A percentile compares a stretch with the other conserved stretches of the same genome.
Conservation (phyloP, 35 echinoderm and acorn worm species). For the Lytechinus pictus region DNA sequence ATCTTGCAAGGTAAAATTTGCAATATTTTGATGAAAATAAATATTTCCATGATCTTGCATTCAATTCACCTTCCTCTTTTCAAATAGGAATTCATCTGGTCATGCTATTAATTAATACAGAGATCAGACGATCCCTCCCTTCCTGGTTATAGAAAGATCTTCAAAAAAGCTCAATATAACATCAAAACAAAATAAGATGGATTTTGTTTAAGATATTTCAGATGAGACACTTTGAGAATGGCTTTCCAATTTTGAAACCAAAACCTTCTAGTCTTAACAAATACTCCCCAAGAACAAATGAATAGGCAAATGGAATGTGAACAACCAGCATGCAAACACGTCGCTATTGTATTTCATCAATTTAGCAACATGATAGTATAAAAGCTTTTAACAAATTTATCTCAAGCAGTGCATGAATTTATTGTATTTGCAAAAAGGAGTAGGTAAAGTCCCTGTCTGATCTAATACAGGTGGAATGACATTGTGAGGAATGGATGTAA, state of each 20-base stretch:
- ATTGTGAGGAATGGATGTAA: background rate
- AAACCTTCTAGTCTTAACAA: background rate
- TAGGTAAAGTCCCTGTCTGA: background rate
- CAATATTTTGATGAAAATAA: background rate
- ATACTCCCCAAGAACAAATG: background rate
- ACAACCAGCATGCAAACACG: background rate
- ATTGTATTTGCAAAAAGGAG: background rate
- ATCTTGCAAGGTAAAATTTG: background rate
- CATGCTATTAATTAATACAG: background rate
- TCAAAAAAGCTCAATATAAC: background rate
- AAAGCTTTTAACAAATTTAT: background rate
- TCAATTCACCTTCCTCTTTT: background rate
- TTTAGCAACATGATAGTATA: background rate
- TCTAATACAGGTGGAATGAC: background rate
- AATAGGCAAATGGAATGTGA: background rate
- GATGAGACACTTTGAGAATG: background rate
- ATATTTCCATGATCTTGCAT: background rate
- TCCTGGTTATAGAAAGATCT: background rate
- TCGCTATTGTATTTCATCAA: background rate
- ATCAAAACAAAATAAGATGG: background rate
- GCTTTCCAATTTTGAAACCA: background rate
- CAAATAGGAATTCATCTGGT: background rate
- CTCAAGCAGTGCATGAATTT: background rate
- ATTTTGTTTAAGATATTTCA: no score
- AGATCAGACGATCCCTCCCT: background rate